phyloP scores from a whole-genome alignment of 2,888 invertebrate species.

The Clostera curtula region DNA sequence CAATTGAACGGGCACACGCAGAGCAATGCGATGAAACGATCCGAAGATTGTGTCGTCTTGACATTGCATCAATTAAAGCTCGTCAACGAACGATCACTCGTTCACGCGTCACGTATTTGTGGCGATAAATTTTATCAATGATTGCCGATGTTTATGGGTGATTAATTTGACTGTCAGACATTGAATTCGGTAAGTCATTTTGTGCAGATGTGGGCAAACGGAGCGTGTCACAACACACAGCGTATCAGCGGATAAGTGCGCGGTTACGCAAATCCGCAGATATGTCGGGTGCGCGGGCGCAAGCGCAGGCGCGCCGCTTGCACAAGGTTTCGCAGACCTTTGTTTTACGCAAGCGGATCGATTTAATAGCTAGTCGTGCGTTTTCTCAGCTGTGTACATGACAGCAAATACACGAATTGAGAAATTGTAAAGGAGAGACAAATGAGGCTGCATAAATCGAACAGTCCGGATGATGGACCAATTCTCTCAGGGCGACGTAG shows the following conservation, averaged over 20 bases:
- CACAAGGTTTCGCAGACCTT: slow-evolving; percentile 75
- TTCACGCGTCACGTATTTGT: too few species aligned
- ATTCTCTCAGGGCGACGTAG: too few species aligned
- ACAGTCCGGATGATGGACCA: too few species aligned
- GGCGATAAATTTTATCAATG: too few species aligned
- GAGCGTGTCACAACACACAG: slow-evolving; percentile 65
- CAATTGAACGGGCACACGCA: too few species aligned
- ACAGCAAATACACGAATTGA: slow-evolving; percentile 39
- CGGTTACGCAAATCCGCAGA: slow-evolving; percentile 73
- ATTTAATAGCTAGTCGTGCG: slow-evolving; percentile 70
- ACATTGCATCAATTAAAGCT: too few species aligned
- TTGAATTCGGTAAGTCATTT: slow-evolving; percentile 33
- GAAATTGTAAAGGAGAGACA: slow-evolving; percentile 34
- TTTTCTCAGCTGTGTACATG: slow-evolving; percentile 64
- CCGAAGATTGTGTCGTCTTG: too few species aligned
- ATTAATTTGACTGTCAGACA: slow-evolving; percentile 12
- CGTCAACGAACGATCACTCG: too few species aligned
- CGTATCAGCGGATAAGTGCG: slow-evolving; percentile 71
- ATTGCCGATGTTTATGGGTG: neutral
- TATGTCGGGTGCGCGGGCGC: slow-evolving; percentile 69
- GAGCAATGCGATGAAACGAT: too few species aligned
- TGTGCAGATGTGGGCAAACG: slow-evolving; percentile 50
- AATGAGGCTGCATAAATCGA: too few species aligned
- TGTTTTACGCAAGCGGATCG: slow-evolving; percentile 74
- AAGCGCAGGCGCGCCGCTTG: slow-evolving; percentile 70